Evolutionary conservation across 2,888 invertebrate genomes (phyloP), one percentile per base, ranked within the genome.

Genomic region (Agapostemon virescens): DNA sequence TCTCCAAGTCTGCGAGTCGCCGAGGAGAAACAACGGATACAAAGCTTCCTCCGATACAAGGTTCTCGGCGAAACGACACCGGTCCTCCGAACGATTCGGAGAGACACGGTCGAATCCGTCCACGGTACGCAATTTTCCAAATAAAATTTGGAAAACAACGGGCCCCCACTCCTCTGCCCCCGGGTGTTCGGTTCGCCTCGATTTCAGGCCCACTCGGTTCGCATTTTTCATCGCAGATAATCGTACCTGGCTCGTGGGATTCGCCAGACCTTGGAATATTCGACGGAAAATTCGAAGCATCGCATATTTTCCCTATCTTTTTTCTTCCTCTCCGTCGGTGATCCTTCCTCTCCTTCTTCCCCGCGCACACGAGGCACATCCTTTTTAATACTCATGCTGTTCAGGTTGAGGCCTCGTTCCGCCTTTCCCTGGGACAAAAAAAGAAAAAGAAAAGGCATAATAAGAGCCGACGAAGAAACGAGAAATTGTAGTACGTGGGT

Each of bases 401-500:
- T 72, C 75, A 58, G 80, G 80, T 69, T 68, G 69, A 72, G 74
- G 72, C 72, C 55, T 70, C 71, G 74, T 75, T 74, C 61, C 81
- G 75, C 81, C 82, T 76, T 82, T 82, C 69, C 69, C 81, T 36
- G 63, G 42, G 55, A 69, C n/a, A 63, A 61, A 63, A 58, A 69
- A 58, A 74, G 38, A 63, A 45, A 45, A 45, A 45, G 17, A 15
- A 61, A 61, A 33, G 33, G 33, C 30, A 61, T 20, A 61, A 61
- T 20, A 61, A 20, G 30, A 61, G 30, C 17, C 78, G 67, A 70
- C 69, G 68, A 72, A 69, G 74, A 75, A 69, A 63, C 71, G 68
- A 72, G 66, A 84, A 84, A 79, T 84, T 73, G 64, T 81, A 40
- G 45, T 76, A 74, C 77, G 86, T 86, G 85, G 76, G 85, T 81